Evolutionary conservation across 1,140 invertebrate genomes (phyloP).

Genomic region (Triops longicaudatus): DNA sequence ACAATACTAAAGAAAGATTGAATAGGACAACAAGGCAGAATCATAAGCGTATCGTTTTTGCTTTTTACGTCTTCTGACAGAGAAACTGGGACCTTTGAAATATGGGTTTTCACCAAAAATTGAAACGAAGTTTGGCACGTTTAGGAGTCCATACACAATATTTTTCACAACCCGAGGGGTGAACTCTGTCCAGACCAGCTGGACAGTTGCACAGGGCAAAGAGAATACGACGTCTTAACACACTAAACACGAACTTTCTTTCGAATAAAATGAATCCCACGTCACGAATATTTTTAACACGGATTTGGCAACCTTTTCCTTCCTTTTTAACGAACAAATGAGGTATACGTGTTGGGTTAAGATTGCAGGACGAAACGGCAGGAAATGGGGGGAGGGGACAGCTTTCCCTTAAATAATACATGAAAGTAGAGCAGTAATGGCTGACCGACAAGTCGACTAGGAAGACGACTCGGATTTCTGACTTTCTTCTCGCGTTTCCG

Average conservation of each 20-base stretch:
- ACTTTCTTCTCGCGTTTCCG: conserved; percentile 22
- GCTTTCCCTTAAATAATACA: neutral
- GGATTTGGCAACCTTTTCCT: neutral
- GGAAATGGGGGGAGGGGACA: neutral
- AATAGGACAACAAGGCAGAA: neutral
- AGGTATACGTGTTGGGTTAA: conserved; percentile 5
- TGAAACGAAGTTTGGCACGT: neutral
- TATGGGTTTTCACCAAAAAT: neutral
- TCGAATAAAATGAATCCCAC: neutral
- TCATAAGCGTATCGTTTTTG: conserved; percentile 4
- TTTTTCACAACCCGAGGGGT: neutral
- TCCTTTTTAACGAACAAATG: neutral
- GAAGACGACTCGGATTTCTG: conserved; percentile 11
- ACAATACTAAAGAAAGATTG: neutral
- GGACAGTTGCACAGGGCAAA: neutral
- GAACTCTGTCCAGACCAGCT: neutral
- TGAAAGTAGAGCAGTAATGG: neutral
- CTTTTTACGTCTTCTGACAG: neutral
- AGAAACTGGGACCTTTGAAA: neutral
- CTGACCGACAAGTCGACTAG: neutral
- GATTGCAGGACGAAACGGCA: neutral
- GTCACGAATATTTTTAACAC: neutral
- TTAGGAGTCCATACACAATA: neutral
- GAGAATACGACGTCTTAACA: neutral
- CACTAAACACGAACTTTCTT: neutral